Evolutionary conservation across 2,113 vertebrate species (phyloP), one percentile per base, ranked within the genome.

Genomic region (Ictalurus furcatus): DNA sequence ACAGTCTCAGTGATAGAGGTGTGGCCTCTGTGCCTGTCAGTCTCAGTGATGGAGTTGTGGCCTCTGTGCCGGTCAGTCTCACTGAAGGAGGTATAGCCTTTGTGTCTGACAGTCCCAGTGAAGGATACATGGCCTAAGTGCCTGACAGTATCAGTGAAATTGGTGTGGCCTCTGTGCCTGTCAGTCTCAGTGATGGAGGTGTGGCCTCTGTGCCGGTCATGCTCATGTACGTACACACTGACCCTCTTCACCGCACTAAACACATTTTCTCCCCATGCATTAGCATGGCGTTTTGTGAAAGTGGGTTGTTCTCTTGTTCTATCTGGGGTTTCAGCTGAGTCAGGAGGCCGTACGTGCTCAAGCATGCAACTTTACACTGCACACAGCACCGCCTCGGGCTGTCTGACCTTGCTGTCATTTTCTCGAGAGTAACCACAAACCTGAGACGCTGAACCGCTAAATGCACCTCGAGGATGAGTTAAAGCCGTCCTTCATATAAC

Each of bases 361-460:
- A 80, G 40, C 76, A 83, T 85, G 73, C 30, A 65, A 87, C 85
- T 44, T 52, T 52, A 61, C 84, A 63, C 86, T 76, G 67, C 71
- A 85, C 52, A 59, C 81, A 79, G 30, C 59, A 59, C 63, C 67
- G n/a, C 85, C 40, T 21, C 82, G 25, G 58, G 81, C 56, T 58
- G 34, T 61, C 56, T 89, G 89, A 90, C 89, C 87, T 91, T 91
- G 91, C 85, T 69, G 85, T 81, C 76, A 16, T 71, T 88, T 71
- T 56, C 83, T 69, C 78, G 61, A 63, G 23, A 67, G 74, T 69
- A 69, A 63, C 67, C 71, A 73, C 83, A 79, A 81, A 87, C 30
- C 65, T 9, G 89, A 67, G 54, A 63, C 37, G 40, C 83, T 71
- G 82, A 74, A 65, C 63, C 86, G 71, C 73, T 78, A 76, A 88